These are phyloP conservation scores for Aphrocallistes beatrix DNA, from an alignment of 37 sponge, comb jelly and placozoan genomes.

Conservation along the genomic window DNA sequence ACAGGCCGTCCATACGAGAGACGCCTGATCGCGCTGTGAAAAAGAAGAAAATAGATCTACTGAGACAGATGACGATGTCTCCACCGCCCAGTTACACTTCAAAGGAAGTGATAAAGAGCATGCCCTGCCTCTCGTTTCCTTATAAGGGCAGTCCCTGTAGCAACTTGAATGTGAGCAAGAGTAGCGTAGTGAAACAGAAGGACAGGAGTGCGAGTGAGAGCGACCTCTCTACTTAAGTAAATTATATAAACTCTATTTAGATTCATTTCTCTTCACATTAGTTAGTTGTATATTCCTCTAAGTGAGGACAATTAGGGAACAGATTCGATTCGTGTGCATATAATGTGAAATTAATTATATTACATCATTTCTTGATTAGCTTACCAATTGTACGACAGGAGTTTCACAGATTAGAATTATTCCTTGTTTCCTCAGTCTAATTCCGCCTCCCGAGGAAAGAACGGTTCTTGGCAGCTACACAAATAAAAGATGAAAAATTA, in stretches of 20 bases:
- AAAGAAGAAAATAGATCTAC: background rate
- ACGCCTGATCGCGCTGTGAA: background rate
- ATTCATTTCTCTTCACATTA: background rate
- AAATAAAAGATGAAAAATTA: background rate
- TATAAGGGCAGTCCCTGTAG: background rate
- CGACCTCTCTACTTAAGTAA: background rate
- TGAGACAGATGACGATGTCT: background rate
- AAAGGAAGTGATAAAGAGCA: background rate
- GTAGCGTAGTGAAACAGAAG: background rate
- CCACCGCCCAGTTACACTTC: background rate
- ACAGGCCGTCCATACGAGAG: background rate
- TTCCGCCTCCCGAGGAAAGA: background rate
- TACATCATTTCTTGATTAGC: too few relatives aligned
- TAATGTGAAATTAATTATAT: background rate
- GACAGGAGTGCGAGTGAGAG: conserved; percentile 8
- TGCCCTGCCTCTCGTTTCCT: background rate
- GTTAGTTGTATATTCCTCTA: background rate
- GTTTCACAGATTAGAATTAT: background rate
- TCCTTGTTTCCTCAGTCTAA: background rate
- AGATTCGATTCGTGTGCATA: too few relatives aligned
- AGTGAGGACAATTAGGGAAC: too few relatives aligned
- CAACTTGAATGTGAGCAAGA: background rate
- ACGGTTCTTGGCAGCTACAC: background rate
- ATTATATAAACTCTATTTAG: background rate
- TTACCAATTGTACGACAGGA: conserved; percentile 9